Evolutionary conservation across 2,113 vertebrate species (phyloP), one percentile per base, ranked within the genome.

Genomic region (Proterorhinus semilunaris): DNA sequence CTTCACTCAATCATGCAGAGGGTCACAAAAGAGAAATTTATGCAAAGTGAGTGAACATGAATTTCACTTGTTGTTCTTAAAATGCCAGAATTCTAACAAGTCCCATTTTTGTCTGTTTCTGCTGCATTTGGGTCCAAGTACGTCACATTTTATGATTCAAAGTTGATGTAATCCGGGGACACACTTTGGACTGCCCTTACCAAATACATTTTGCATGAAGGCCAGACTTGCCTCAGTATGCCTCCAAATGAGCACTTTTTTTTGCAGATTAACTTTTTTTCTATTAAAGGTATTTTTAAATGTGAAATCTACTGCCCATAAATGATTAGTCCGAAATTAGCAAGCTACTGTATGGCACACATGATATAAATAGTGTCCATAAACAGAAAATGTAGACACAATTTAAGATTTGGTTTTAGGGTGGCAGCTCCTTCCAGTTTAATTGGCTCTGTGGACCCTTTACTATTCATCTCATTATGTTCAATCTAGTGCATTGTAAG

Each of bases 131-230:
- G 45, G 9, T 21, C 62, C 7, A 42, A 46, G 44, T 47, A 8
- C 10, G 8, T 5, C 45, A 63, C n/a, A 46, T 47, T 48, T 63
- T n/a, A 63, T 63, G 62, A 63, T 10, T 63, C 62, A 63, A 47
- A 48, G 62, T 63, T 63, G 62, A 63, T 63, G 62, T 16, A 62
- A 62, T 62, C 16, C 36, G 16, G 43, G 52, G 52, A 17, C 58
- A 61, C 7, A 43, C 12, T 46, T 63, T 47, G 62, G 62, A 47
- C 45, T 7, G 61, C 17, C 8, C n/a, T n/a, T 10, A 17, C 9
- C 13, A 47, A 8, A 44, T 7, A 45, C 43, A 44, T n/a, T 51
- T 51, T 51, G 46, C 46, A 7, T 53, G 10, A 57, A 12, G 16
- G 16, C 54, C 27, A 11, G 21, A 27, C 54, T 11, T 17, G 53